phyloP scores from a whole-genome alignment of 2,888 invertebrate genomes.

The Scelioninae gen. 2 region DNA sequence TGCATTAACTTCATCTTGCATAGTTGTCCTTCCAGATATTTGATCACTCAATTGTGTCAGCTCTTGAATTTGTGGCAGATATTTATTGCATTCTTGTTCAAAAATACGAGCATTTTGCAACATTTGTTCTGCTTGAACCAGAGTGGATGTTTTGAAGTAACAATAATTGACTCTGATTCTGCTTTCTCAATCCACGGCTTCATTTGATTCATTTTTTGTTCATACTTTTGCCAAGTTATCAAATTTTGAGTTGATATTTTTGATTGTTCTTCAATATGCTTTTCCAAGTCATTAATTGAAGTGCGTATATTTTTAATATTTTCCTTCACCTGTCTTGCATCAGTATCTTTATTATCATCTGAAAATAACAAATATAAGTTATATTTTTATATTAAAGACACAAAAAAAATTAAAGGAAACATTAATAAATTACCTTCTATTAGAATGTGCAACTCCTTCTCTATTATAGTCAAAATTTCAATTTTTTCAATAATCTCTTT shows the following conservation, averaged over 20 bases:
- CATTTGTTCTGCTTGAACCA: conserved; percentile 88
- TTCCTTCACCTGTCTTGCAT: conserved; percentile 80
- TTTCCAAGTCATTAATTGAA: conserved; percentile 85
- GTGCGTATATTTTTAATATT: conserved; percentile 86
- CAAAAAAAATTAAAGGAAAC: too few species aligned
- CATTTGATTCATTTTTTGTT: conserved; percentile 85
- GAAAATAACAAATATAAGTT: conserved; percentile 19
- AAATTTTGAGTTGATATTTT: conserved; percentile 86
- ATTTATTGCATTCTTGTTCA: conserved; percentile 86
- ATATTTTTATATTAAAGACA: background rate
- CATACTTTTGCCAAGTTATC: conserved; percentile 90
- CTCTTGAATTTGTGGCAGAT: conserved; percentile 84
- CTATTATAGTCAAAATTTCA: conserved; percentile 83
- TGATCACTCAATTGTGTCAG: conserved; percentile 85
- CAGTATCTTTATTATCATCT: conserved; percentile 42
- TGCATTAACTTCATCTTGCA: conserved; percentile 89
- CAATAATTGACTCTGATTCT: conserved; percentile 85
- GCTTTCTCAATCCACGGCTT: conserved; percentile 87
- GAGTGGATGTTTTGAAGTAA: conserved; percentile 83
- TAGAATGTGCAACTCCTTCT: conserved; percentile 85
- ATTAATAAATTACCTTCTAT: conserved; percentile 75
- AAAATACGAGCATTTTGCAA: conserved; percentile 84
- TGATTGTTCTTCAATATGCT: conserved; percentile 85
- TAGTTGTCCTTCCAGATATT: conserved; percentile 84
- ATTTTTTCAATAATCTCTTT: conserved; percentile 86